A percentile compares a stretch with the other conserved stretches of the same genome.
Evolutionary conservation across 2,888 invertebrate genomes (phyloP).

Genomic region (Limnephilus lunatus): DNA sequence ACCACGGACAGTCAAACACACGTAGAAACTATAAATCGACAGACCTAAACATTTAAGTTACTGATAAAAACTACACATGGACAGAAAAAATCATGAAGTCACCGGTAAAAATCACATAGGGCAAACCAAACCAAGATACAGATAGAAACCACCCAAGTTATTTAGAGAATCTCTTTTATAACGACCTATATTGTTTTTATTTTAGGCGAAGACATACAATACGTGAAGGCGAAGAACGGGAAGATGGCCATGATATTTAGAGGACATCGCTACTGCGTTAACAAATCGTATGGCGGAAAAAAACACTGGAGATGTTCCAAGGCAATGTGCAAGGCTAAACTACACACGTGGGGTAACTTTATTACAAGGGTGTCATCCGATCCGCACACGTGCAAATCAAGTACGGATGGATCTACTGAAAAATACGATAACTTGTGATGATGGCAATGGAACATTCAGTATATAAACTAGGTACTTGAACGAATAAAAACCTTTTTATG

Average conservation of each 20-base stretch:
- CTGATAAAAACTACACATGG: too few species aligned
- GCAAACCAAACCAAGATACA: not conserved
- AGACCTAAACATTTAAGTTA: too few species aligned
- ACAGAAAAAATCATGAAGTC: too few species aligned
- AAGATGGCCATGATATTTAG: not conserved
- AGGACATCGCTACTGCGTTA: not conserved
- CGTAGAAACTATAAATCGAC: too few species aligned
- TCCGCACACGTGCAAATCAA: conserved; percentile 22
- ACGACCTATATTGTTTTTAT: not conserved
- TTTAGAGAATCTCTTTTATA: not conserved
- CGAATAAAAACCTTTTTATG: too few species aligned
- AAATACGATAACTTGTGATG: not conserved
- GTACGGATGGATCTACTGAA: not conserved
- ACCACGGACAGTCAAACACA: too few species aligned
- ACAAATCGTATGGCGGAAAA: not conserved
- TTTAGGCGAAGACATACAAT: conserved; percentile 2
- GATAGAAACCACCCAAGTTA: too few species aligned
- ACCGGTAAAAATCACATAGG: too few species aligned
- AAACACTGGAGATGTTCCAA: conserved; percentile 29
- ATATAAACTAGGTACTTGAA: too few species aligned
- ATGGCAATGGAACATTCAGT: too few species aligned
- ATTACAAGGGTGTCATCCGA: not conserved
- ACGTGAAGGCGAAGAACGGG: not conserved
- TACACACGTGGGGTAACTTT: not conserved
- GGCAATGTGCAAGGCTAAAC: conserved; percentile 11